phyloP scores from a whole-genome alignment of 2,888 invertebrate genomes.

The Drosophila rellima region DNA sequence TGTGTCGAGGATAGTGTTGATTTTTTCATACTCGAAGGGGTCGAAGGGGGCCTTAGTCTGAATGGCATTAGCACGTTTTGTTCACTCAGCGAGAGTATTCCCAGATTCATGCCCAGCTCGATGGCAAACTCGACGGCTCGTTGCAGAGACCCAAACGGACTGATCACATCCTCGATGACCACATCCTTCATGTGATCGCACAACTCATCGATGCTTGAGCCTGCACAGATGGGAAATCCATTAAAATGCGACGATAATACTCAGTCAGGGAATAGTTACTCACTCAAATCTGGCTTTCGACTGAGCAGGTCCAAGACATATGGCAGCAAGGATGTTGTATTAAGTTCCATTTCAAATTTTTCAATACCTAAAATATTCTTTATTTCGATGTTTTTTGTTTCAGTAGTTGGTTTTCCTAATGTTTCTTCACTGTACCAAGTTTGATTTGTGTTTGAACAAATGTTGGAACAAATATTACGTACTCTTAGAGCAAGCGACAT shows the following conservation, averaged over 20 bases:
- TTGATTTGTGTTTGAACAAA: not conserved
- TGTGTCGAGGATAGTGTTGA: not conserved
- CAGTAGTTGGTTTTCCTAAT: not conserved
- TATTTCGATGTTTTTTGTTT: not conserved
- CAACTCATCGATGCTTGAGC: slow-evolving; percentile 21
- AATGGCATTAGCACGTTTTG: slow-evolving; percentile 11
- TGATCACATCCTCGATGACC: slow-evolving; percentile 28
- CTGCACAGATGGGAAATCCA: slow-evolving; percentile 6
- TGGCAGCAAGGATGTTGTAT: slow-evolving; percentile 41
- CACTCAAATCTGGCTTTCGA: slow-evolving; percentile 42
- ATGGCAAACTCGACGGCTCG: slow-evolving; percentile 49
- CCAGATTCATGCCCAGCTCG: slow-evolving; percentile 53
- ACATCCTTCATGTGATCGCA: slow-evolving; percentile 19
- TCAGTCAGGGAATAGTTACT: not conserved
- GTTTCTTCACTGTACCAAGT: not conserved
- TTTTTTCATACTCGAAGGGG: accelerated
- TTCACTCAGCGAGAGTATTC: slow-evolving; percentile 40
- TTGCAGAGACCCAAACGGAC: slow-evolving; percentile 26
- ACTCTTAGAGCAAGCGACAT: not conserved
- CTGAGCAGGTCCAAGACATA: slow-evolving; percentile 60
- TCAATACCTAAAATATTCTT: not conserved
- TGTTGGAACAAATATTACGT: not conserved
- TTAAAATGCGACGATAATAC: not conserved
- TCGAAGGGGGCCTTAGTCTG: not conserved
- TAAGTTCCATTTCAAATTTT: slow-evolving; percentile 49